Evolutionary conservation across 2,797 vertebrate species (phyloP), one percentile per base, ranked within the genome.

Genomic region (Anguilla megastoma): DNA sequence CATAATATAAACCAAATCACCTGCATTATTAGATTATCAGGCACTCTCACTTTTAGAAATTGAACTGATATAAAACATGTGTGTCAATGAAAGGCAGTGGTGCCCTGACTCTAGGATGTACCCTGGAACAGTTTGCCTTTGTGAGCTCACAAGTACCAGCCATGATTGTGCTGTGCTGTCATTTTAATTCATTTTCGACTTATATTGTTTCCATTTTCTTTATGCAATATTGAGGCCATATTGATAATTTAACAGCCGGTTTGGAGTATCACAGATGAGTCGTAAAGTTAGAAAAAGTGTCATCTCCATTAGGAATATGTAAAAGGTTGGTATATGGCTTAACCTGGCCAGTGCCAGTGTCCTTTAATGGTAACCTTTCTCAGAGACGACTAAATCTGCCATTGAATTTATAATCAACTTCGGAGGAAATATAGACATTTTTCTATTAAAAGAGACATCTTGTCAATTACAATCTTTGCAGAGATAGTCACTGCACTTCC

Each of bases 381-480:
- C 90, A 89, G 91, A 89, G 90, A 94, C 91, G 89, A 85, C 90
- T 91, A 92, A 95, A 92, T 94, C 93, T 90, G 86, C 91, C 94
- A 95, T 95, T 95, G 94, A 95, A 96, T 95, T 95, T 95, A 95
- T 96, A 95, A 96, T 95, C 94, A 96, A 95, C 95, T 95, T 91
- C 94, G 94, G 93, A 93, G 92, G 94, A 96, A 96, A 96, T 94
- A 94, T 95, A 93, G 92, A 93, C 94, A 96, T 96, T 96, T 96
- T 96, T 96, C 95, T 96, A 96, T 96, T 96, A 96, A 95, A 95
- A 95, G 94, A 95, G 96, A 96, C 96, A 96, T 96, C 95, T 96
- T 96, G 96, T 96, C 96, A 96, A 96, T 97, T 97, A 95, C 94
- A 96, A 95, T 95, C 94, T 95, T 95, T 85, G 92, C 93, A 93